These are phyloP conservation scores for Geopemphigus sp. DNA, from an alignment of 1,140 invertebrate genomes.

Conservation along the genomic window DNA sequence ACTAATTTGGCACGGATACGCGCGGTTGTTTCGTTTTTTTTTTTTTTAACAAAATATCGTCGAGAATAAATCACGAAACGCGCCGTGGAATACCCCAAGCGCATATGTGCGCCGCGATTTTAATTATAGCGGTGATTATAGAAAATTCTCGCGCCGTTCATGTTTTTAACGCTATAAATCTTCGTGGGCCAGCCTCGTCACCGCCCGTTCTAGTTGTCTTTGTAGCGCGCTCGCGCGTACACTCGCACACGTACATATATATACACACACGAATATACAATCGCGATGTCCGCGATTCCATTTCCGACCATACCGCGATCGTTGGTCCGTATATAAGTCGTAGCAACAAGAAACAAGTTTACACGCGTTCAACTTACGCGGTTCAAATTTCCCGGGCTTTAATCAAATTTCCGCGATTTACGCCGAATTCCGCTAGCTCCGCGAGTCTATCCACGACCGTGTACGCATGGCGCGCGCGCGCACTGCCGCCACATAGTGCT, in stretches of 20 bases:
- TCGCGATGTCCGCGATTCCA: background rate
- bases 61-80: background rate
- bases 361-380: background rate
- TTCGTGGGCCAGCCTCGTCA: background rate
- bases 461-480: too few species aligned
- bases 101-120: background rate
- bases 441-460: background rate
- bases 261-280: background rate
- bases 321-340: background rate
- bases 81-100: background rate
- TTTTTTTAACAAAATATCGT: background rate
- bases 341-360: conserved; percentile 31
- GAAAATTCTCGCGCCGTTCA: background rate
- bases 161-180: conserved; percentile 2
- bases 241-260: too few species aligned
- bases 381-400: conserved; percentile 28
- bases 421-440: background rate
- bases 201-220: background rate
- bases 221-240: background rate
- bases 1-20: background rate
- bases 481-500: too few species aligned
- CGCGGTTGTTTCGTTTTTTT: background rate
- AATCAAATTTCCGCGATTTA: conserved; percentile 29
- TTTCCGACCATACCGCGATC: background rate
- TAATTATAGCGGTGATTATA: background rate